Conservation (phyloP, 2,113 vertebrate genomes). For the Furnarius figulus region DNA sequence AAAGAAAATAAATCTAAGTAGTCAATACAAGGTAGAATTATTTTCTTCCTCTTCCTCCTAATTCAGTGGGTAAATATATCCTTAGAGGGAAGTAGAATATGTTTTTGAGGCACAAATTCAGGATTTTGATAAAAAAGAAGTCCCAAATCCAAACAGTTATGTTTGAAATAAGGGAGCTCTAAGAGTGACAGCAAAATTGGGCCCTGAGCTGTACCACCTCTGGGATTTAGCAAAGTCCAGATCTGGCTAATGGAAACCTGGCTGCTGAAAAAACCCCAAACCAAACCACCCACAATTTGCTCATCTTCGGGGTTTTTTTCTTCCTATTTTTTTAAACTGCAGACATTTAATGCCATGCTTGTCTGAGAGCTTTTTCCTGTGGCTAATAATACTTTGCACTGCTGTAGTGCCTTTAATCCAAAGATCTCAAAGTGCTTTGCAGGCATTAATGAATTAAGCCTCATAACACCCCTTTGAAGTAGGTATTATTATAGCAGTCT, state of each 20-base stretch:
- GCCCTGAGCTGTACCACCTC: neutral
- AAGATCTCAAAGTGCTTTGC: constrained; percentile 63
- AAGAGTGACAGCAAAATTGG: neutral
- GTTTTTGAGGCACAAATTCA: neutral
- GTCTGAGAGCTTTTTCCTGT: constrained; percentile 53
- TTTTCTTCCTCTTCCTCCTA: neutral
- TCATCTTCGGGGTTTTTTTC: neutral
- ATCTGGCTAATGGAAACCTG: neutral
- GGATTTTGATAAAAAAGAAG: neutral
- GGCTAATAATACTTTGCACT: constrained; percentile 52
- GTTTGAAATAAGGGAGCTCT: neutral
- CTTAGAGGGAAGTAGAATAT: neutral
- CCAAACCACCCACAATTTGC: neutral
- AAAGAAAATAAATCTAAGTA: neutral
- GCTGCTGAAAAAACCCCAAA: neutral
- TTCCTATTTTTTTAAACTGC: neutral
- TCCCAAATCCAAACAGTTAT: neutral
- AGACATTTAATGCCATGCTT: constrained; percentile 40
- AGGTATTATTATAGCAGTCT: constrained; percentile 60
- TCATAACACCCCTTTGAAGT: constrained; percentile 66
- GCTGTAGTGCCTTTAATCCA: constrained; percentile 59
- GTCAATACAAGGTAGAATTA: neutral
- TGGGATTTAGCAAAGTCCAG: neutral
- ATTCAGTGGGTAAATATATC: neutral
- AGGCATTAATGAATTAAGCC: constrained; percentile 66